Evolutionary conservation across 2,888 invertebrate species (phyloP), one percentile per base, ranked within the genome.

Genomic region (Amblyjoppa fuscipennis): DNA sequence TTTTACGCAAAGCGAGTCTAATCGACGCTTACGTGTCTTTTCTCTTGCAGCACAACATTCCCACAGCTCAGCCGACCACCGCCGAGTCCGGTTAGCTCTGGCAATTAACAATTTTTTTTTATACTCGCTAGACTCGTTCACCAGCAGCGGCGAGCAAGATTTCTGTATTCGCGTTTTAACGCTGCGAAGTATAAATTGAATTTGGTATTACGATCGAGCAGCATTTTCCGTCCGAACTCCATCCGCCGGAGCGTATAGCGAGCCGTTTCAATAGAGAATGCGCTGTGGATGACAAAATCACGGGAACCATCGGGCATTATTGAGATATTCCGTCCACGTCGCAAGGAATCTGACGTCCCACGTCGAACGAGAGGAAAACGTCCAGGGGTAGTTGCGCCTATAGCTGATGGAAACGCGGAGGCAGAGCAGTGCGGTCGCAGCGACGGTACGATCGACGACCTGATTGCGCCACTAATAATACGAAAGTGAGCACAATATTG

Each of bases 391-490:
- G 61, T 28, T 38, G 61, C 31, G 61, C 9, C 31, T 2, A 16
- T 16, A 45, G 51, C 51, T 45, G 28, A 28, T 51, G 66, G 34
- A 49, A 51, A n/a, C 34, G 34, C 25, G 28, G 13, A 3, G 20
- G 31, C 16, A 61, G 59, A 41, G 68, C 41, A 20, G 31, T 13
- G 34, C 31, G 38, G 11, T 13, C 31, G 28, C 51, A 38, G 31
- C 71, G 66, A 66, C 49, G 74, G 73, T 66, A 74, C 69, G 81
- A 78, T 74, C 78, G 69, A 66, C 51, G 75, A 64, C 70, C 82
- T 80, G 79, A 83, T 80, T 85, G 82, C 82, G 79, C 79, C 76
- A 61, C 76, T 85, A 73, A 85, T 85, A 73, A 83, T 85, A 83
- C 68, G 61, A 80, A 68, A 80, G 68, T 64, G 76, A 80, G 76